Base-by-base conservation (phyloP, 2,797 vertebrate species). In the Pseudomugil tenellus region DNA sequence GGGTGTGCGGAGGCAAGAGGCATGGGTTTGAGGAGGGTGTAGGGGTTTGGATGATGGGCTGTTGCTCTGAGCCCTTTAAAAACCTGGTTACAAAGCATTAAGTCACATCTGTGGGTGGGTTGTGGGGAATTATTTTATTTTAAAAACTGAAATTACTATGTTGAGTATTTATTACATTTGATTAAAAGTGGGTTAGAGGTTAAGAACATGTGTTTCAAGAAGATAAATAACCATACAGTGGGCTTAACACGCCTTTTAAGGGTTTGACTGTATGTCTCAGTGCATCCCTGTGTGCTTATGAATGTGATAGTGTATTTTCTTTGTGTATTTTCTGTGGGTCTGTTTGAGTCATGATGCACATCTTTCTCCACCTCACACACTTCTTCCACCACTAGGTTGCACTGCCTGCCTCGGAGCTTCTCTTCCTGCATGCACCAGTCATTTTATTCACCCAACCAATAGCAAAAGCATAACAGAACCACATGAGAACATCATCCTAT, bases 331-430 rank as follows among this genome's bases (percentile, higher is more conserved):
- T 73, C 66, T 57, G 60, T 75, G 55, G 71, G 43, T 79, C 14
- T 7, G 41, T 61, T 28, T 83, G 64, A 66, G 57, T 68, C 51
- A 48, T 23, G 37, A 74, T 70, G 63, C 67, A 63, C 70, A 74
- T 62, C 55, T 39, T 69, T 76, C 64, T 72, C 39, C 65, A 56
- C 77, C 79, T 79, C 73, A 66, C 87, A 76, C 72, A 70, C 63
- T 69, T 91, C 77, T 91, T 76, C 72, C 48, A 74, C 92, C 93
- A 92, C 91, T 93, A 94, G 93, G 93, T 89, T 31, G 92, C 93
- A 94, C 88, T 94, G 93, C 92, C 77, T 87, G 83, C 89, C 79
- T 91, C 87, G 7, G 67, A 65, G 86, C 79, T 63, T 86, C 59
- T 64, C 49, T 72, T 79, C 65, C 61, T 73, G 74, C 23, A 68